Evolutionary conservation across 1,140 invertebrate genomes (phyloP), one percentile per base, ranked within the genome.

Genomic region (Brachionus koreanus): DNA sequence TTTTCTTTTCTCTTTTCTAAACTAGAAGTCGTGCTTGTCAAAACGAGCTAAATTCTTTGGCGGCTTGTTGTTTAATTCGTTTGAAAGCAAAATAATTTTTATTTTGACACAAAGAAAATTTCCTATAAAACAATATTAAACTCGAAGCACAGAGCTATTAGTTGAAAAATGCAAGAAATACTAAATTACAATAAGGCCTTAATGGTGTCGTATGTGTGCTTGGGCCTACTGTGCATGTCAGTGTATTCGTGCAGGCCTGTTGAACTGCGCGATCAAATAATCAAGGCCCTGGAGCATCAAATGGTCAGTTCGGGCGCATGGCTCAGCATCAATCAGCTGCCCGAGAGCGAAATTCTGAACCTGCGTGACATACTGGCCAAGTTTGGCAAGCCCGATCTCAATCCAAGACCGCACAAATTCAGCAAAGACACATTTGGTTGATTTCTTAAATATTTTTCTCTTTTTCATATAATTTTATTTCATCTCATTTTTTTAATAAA

Each of bases 41-140:
- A 67, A 67, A 67, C 12, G n/a, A 33, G 19, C n/a, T 67, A 35
- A 35, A 35, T 33, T 35, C 33, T 67, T 16, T 69, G 0, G 65
- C 37, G 13, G 65, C 16, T 16, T 69, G 65, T 39, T 63, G 37
- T 16, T 69, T 39, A 69, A 69, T 69, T 69, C 19, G n/a, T 69
- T 69, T 69, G 37, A 69, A 37, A 69, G 35, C 29, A 69, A 69
- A 69, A 3, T 69, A 19, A 69, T 69, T 69, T 69, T 69, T 69
- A 69, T 69, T 39, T 69, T 33, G 37, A 69, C 65, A 69, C 65
- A 69, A 37, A 42, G 35, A 69, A 69, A 57, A 19, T 57, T 49
- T 25, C 49, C 49, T 57, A 57, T 57, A 57, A 57, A 57, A 57
- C 49, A 57, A 23, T 25, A 29, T 57, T 19, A 19, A 57, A 57